A percentile compares a stretch with the other conserved stretches of the same genome.
Evolutionary conservation across 2,113 vertebrate genomes (phyloP).

Genomic region (Psittacula cyanocephala): DNA sequence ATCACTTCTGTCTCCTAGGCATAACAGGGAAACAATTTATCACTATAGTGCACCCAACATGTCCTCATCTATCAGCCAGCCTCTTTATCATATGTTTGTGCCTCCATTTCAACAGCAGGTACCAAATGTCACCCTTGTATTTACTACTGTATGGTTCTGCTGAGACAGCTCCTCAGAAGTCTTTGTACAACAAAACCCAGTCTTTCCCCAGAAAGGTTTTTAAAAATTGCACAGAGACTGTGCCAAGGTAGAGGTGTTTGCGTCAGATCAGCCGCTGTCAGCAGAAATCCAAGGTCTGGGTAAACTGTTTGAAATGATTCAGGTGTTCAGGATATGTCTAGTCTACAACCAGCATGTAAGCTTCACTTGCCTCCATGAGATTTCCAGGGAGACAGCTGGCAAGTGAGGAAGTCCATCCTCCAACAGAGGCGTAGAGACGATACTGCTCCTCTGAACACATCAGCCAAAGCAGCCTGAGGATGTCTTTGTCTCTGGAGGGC

Average conservation of each 20-base stretch:
- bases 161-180: not conserved
- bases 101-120: not conserved
- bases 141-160: not conserved
- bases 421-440: not conserved
- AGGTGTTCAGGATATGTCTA: not conserved
- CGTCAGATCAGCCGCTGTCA: accelerated
- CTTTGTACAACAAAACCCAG: not conserved
- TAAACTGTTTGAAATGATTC: not conserved
- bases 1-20: not conserved
- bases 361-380: not conserved
- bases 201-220: not conserved
- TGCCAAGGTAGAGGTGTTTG: not conserved
- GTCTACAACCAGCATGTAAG: not conserved
- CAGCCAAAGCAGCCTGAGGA: not conserved
- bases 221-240: not conserved
- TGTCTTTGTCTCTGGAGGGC: not conserved
- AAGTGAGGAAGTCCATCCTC: not conserved
- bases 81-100: not conserved
- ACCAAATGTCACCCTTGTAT: not conserved
- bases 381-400: not conserved
- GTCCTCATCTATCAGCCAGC: conserved; percentile 15
- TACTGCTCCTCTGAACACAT: not conserved
- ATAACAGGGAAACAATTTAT: conserved; percentile 22
- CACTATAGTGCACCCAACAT: not conserved
- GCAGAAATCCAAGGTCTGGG: not conserved